phyloP scores from a whole-genome alignment of 2,797 vertebrate species.

The Catamblyrhynchus diadema region DNA sequence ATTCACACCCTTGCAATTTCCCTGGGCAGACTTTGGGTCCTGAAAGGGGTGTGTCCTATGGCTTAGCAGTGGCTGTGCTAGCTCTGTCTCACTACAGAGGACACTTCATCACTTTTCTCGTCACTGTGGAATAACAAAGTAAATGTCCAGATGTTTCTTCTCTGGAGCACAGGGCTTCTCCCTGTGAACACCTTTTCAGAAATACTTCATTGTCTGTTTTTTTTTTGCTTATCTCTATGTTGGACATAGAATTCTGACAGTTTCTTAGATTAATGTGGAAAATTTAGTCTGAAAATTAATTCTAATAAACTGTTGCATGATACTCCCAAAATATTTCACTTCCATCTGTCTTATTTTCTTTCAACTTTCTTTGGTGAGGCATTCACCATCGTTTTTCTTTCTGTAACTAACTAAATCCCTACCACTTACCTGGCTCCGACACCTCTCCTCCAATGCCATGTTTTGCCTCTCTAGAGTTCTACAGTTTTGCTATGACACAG shows the following conservation, averaged over 20 bases:
- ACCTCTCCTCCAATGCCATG: neutral
- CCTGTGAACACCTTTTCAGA: neutral
- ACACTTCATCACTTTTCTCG: neutral
- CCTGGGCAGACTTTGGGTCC: neutral
- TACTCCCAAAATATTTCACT: neutral
- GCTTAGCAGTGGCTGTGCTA: neutral
- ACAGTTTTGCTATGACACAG: neutral
- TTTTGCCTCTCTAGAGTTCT: neutral
- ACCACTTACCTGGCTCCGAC: neutral
- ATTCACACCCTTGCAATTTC: neutral
- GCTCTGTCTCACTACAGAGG: neutral
- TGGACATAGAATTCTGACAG: neutral
- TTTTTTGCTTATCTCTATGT: neutral
- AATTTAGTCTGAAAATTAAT: neutral
- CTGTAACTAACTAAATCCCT: neutral
- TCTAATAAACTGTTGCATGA: neutral
- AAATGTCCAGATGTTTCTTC: neutral
- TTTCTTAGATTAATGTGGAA: neutral
- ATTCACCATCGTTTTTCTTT: neutral
- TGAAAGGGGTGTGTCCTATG: neutral
- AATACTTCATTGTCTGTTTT: neutral
- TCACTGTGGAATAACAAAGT: neutral
- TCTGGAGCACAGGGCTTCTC: neutral
- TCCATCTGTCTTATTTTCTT: neutral
- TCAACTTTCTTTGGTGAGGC: neutral